Percentiles rank a stretch among this genome's conserved stretches.
Conservation (phyloP, 2,113 vertebrate genomes). For the Pithys albifrons region DNA sequence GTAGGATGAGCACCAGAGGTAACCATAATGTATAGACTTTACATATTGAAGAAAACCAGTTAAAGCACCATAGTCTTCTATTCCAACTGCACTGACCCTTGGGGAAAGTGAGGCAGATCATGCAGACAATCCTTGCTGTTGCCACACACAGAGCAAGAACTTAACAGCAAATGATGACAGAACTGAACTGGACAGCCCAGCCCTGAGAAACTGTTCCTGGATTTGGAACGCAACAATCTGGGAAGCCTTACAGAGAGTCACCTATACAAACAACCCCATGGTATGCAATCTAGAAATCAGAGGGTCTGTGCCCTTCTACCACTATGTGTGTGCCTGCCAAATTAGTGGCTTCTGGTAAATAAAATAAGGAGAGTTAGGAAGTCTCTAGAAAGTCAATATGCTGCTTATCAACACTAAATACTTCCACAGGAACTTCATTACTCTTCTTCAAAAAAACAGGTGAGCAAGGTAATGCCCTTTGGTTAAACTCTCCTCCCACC, state of each 20-base stretch:
- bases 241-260: neutral
- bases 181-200: neutral
- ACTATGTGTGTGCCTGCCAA: accelerated
- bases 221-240: neutral
- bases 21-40: accelerated
- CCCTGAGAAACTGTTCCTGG: neutral
- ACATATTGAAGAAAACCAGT: neutral
- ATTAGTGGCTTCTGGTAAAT: neutral
- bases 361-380: neutral
- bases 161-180: neutral
- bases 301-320: neutral
- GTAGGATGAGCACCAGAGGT: neutral
- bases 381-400: neutral
- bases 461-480: neutral
- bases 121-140: neutral
- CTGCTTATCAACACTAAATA: neutral
- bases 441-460: neutral
- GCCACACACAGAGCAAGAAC: neutral
- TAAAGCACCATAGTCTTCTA: neutral
- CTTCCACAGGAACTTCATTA: neutral
- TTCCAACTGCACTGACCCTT: accelerated
- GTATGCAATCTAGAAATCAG: neutral
- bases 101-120: neutral
- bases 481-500: neutral
- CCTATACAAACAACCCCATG: neutral